Evolutionary conservation across 23 tunicate species (phyloP).

Genomic region (Aplidium turbinatum): DNA sequence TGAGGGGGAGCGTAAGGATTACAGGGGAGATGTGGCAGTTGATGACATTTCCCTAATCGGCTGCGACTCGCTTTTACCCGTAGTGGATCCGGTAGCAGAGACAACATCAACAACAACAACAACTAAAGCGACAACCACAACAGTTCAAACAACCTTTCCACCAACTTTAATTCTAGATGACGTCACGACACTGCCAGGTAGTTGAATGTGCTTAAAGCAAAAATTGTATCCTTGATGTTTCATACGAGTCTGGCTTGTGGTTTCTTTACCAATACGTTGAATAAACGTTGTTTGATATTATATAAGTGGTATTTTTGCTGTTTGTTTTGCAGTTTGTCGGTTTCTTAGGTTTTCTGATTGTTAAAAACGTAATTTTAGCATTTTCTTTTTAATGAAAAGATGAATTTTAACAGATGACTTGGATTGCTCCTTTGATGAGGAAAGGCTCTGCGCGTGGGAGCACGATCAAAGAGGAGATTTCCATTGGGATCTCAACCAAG

Average conservation of each 20-base stretch:
- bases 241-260: no score
- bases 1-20: conserved; percentile 57
- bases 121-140: not conserved
- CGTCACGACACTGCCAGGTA: no score
- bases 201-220: no score
- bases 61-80: conserved; percentile 32
- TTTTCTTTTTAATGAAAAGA: no score
- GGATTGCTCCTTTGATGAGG: conserved; percentile 53
- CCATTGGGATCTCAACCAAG: conserved; percentile 44
- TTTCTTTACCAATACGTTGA: no score
- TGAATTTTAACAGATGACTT: conserved; percentile 46
- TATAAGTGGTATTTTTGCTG: no score
- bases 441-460: conserved; percentile 47
- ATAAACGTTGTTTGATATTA: no score
- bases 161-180: no score
- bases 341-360: no score
- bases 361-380: no score
- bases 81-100: not conserved
- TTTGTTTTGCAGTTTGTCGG: no score
- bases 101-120: not conserved
- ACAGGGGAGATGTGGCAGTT: conserved; percentile 60
- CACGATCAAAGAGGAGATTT: conserved; percentile 39
- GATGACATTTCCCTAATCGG: conserved; percentile 57
- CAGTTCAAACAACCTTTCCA: not conserved
- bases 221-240: no score